Evolutionary conservation across 92 coral and sea anemone species (phyloP).

Genomic region (Epizoanthus stellaris): DNA sequence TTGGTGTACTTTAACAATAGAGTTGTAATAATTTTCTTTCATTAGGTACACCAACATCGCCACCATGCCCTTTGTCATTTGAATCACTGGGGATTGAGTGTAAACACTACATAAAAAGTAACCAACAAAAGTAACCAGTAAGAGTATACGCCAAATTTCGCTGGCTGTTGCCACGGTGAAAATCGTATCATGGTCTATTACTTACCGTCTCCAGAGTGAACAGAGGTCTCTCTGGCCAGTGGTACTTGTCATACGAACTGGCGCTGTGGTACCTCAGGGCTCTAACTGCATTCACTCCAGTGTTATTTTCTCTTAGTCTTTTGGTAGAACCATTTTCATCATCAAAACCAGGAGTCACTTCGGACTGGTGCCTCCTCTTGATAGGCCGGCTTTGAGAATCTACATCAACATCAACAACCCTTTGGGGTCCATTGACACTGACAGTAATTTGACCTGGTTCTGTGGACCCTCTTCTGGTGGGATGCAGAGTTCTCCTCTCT

Average conservation of each 20-base stretch:
- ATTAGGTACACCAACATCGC: too few species aligned
- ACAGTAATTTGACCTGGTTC: background rate
- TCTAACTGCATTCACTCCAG: constrained; percentile 9
- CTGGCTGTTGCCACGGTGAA: too few species aligned
- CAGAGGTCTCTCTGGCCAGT: constrained; percentile 40
- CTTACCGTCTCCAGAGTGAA: constrained; percentile 78
- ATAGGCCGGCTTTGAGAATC: constrained; percentile 25
- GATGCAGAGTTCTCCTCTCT: background rate
- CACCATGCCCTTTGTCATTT: too few species aligned
- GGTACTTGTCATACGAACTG: constrained; percentile 25
- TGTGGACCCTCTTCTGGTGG: background rate
- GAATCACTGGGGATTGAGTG: too few species aligned
- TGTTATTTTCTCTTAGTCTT: constrained; percentile 9
- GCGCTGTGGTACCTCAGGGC: constrained; percentile 32
- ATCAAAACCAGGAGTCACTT: constrained; percentile 54
- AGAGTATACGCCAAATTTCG: too few species aligned
- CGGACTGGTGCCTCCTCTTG: constrained; percentile 68
- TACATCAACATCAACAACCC: constrained; percentile 7
- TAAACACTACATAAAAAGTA: too few species aligned
- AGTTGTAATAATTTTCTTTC: too few species aligned
- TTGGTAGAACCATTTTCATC: constrained; percentile 28
- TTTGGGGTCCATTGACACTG: background rate
- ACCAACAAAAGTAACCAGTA: too few species aligned
- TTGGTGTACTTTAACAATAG: too few species aligned
- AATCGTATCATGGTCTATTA: background rate